These are phyloP conservation scores for Pangasianodon gigas DNA, from an alignment of 2,113 vertebrate genomes.

Conservation along the genomic window DNA sequence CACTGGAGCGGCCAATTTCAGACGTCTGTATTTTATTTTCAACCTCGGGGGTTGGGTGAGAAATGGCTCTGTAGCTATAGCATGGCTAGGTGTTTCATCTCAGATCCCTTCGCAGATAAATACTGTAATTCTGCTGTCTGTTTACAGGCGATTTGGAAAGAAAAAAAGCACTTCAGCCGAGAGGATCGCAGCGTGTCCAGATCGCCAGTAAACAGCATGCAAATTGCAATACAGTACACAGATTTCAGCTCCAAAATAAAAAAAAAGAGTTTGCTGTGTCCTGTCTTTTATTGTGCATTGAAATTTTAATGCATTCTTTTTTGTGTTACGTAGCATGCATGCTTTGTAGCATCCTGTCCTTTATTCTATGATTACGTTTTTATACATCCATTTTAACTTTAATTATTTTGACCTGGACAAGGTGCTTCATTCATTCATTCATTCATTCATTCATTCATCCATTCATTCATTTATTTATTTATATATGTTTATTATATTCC, in stretches of 20 bases:
- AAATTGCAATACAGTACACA: neutral
- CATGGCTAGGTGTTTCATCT: slow-evolving; percentile 20
- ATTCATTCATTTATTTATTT: neutral
- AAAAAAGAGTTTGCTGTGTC: neutral
- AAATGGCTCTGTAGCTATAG: slow-evolving; percentile 12
- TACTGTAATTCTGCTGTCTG: slow-evolving; percentile 41
- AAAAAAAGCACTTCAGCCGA: neutral
- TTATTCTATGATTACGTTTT: neutral
- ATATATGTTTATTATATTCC: neutral
- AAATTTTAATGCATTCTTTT: neutral
- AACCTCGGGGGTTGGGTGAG: slow-evolving; percentile 28
- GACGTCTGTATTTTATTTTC: slow-evolving; percentile 46
- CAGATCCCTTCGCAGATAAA: slow-evolving; percentile 35
- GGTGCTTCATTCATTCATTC: neutral
- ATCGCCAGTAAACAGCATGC: slow-evolving; percentile 8
- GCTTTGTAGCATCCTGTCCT: neutral
- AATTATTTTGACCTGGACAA: neutral
- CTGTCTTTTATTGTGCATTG: neutral
- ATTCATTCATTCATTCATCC: neutral
- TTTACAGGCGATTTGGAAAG: slow-evolving; percentile 26
- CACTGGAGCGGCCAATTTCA: slow-evolving; percentile 36
- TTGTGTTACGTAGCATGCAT: neutral
- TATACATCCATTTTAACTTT: neutral
- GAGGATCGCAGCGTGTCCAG: neutral
- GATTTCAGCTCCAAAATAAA: neutral